Conservation (phyloP, 1,140 invertebrate species). For the Platyscapa corneri region DNA sequence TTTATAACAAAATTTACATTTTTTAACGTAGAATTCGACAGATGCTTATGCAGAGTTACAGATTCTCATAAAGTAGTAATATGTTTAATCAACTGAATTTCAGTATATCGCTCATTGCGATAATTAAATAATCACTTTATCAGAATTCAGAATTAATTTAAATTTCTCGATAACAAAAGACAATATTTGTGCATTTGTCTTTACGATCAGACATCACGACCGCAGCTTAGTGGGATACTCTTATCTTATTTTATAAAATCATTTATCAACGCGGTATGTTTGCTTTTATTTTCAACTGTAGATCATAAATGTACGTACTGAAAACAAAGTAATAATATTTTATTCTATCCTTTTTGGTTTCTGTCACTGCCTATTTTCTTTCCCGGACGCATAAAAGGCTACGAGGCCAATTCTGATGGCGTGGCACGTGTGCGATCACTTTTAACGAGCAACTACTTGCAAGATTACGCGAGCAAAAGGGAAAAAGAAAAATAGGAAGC, state of each 20-base stretch:
- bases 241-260: background rate
- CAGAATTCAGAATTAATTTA: too few species aligned
- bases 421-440: constrained; percentile 4
- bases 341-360: background rate
- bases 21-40: too few species aligned
- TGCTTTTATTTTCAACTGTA: background rate
- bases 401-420: background rate
- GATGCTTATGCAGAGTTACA: too few species aligned
- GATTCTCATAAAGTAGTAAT: too few species aligned
- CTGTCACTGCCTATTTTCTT: background rate
- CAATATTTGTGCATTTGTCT: too few species aligned
- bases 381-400: constrained; percentile 20
- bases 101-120: too few species aligned
- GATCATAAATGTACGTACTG: background rate
- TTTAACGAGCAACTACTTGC: constrained; percentile 32
- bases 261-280: background rate
- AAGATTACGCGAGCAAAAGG: constrained; percentile 14
- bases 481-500: background rate
- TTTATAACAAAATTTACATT: too few species aligned
- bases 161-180: too few species aligned
- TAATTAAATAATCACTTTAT: too few species aligned
- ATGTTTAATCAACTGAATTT: too few species aligned
- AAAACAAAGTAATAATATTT: constrained; percentile 29
- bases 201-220: background rate
- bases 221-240: too few species aligned